A percentile compares a stretch with the other conserved stretches of the same genome.
Conservation (phyloP, 2,797 vertebrate species). For the Phrynocephalus forsythii region DNA sequence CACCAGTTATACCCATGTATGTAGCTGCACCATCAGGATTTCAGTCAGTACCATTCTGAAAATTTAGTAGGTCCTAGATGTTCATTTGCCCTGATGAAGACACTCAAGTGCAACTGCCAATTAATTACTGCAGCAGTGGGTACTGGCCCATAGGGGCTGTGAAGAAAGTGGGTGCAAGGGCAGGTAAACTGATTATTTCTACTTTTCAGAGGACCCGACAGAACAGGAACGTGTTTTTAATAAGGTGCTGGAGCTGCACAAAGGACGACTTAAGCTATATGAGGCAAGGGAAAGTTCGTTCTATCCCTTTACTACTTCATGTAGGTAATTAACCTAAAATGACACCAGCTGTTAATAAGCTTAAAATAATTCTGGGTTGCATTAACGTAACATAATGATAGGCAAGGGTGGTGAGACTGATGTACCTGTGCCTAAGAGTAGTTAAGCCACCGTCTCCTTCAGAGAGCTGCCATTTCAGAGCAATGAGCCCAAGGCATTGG, state of each 20-base stretch:
- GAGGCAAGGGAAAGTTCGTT: not conserved
- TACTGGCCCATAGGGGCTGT: not conserved
- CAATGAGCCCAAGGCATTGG: not conserved
- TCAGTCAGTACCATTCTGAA: not conserved
- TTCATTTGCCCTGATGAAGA: not conserved
- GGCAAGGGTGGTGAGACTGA: not conserved
- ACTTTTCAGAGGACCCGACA: not conserved
- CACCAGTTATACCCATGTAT: too few relatives aligned
- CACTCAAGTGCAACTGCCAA: too few relatives aligned
- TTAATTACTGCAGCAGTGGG: not conserved
- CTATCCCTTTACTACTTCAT: not conserved
- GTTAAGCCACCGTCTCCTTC: not conserved
- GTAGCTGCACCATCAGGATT: too few relatives aligned
- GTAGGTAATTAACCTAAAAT: not conserved
- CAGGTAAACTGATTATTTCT: not conserved
- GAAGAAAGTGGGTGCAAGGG: not conserved
- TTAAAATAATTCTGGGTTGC: not conserved
- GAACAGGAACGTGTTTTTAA: not conserved
- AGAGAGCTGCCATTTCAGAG: not conserved
- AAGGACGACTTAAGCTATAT: not conserved
- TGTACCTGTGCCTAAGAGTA: not conserved
- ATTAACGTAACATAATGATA: not conserved
- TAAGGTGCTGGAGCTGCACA: not conserved
- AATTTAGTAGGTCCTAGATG: not conserved
- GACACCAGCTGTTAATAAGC: not conserved